phyloP scores from a whole-genome alignment of 1,140 invertebrate species.

The Drusus annulatus region DNA sequence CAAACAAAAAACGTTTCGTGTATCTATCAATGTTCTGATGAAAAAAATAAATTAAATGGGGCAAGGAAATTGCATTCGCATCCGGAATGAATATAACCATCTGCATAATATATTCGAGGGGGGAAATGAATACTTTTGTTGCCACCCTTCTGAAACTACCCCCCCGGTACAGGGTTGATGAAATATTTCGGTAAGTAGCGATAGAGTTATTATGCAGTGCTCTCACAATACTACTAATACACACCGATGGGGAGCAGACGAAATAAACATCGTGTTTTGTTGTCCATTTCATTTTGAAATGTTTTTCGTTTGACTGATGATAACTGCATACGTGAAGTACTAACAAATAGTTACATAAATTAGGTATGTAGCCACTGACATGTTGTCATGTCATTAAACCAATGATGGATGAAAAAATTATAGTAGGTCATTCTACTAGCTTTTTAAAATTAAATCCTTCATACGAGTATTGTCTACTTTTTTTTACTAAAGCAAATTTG shows the following conservation, averaged over 20 bases:
- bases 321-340: no score
- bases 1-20: no score
- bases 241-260: conserved; percentile 12
- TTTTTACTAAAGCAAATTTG: no score
- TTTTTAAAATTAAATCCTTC: no score
- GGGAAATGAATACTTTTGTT: conserved; percentile 45
- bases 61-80: conserved; percentile 58
- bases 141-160: background rate
- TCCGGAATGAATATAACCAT: conserved; percentile 58
- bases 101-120: conserved; percentile 55
- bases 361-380: no score
- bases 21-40: conserved; percentile 17
- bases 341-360: no score
- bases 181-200: conserved; percentile 56
- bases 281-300: no score
- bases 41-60: conserved; percentile 57
- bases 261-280: conserved; percentile 48
- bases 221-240: conserved; percentile 1
- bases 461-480: no score
- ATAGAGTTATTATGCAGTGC: conserved; percentile 58
- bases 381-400: no score
- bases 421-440: no score
- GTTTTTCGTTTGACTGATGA: no score
- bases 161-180: conserved; percentile 54
- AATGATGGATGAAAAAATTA: no score